These are phyloP conservation scores for Anolis sagrei DNA, from an alignment of 2,113 vertebrate species.

Conservation along the genomic window DNA sequence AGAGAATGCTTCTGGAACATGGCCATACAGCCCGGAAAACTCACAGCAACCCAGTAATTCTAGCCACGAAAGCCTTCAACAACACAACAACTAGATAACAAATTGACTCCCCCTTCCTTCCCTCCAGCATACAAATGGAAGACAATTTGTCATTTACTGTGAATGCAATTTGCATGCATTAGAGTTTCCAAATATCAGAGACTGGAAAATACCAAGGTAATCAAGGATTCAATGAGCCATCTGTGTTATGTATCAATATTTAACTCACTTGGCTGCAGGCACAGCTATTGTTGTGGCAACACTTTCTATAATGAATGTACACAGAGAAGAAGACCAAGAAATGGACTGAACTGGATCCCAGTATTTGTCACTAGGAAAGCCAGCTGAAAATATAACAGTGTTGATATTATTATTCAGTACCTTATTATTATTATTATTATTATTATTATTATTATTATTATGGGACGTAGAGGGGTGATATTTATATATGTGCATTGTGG, in stretches of 20 bases:
- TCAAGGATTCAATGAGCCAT: conserved; percentile 33
- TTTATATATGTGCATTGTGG: too few species aligned
- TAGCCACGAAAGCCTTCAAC: background rate
- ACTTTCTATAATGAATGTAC: conserved; percentile 54
- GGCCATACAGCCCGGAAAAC: background rate
- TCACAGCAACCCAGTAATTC: background rate
- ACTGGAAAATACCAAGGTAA: conserved; percentile 38
- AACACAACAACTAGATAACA: background rate
- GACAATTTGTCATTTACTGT: background rate
- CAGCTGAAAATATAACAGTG: fast-evolving
- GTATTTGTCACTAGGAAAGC: conserved; percentile 21
- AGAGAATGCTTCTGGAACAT: too few species aligned
- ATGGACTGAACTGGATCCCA: background rate
- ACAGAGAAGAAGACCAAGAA: conserved; percentile 34
- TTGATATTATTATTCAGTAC: too few species aligned
- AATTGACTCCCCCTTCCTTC: background rate
- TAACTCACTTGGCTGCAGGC: conserved; percentile 61
- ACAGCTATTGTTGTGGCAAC: conserved; percentile 63
- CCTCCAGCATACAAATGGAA: background rate
- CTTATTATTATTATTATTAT: too few species aligned
- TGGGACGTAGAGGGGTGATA: too few species aligned
- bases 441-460: too few species aligned
- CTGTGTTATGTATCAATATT: conserved; percentile 55
- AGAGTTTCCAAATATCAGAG: conserved; percentile 38
- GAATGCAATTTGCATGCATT: conserved; percentile 35